phyloP scores from a whole-genome alignment of 2,888 invertebrate genomes.

The Morinoia aosen region DNA sequence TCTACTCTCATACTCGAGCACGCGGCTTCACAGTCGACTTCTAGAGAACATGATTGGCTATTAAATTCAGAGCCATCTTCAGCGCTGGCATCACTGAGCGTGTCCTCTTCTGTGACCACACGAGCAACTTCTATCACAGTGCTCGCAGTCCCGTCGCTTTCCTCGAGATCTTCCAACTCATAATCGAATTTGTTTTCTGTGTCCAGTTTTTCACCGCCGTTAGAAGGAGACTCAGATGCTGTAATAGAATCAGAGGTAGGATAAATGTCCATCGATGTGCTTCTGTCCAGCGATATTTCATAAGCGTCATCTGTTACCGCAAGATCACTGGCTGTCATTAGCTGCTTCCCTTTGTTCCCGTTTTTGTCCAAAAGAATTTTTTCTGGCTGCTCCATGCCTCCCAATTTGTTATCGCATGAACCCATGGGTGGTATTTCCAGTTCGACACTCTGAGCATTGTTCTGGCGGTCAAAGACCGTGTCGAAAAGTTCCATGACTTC shows the following conservation, averaged over 20 bases:
- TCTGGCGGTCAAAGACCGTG: background rate
- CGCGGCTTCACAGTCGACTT: background rate
- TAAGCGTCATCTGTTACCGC: background rate
- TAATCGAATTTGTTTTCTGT: background rate
- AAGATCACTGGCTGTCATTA: background rate
- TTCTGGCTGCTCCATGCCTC: background rate
- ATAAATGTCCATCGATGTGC: background rate
- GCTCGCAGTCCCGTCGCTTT: slow-evolving; percentile 41
- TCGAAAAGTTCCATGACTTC: slow-evolving; percentile 4
- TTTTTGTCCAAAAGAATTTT: background rate
- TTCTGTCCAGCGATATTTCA: background rate
- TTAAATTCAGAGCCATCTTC: background rate
- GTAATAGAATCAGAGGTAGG: background rate
- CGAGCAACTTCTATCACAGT: slow-evolving; percentile 28
- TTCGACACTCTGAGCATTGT: background rate
- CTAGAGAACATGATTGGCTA: background rate
- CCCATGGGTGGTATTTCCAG: background rate
- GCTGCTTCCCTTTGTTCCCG: background rate
- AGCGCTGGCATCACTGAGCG: background rate
- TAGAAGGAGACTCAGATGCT: background rate
- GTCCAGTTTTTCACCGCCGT: background rate
- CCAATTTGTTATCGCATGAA: background rate
- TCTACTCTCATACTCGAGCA: background rate
- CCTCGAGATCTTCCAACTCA: slow-evolving; percentile 30
- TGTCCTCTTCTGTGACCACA: background rate